Conservation (phyloP, 2,797 vertebrate genomes). For the Selene dorsalis region DNA sequence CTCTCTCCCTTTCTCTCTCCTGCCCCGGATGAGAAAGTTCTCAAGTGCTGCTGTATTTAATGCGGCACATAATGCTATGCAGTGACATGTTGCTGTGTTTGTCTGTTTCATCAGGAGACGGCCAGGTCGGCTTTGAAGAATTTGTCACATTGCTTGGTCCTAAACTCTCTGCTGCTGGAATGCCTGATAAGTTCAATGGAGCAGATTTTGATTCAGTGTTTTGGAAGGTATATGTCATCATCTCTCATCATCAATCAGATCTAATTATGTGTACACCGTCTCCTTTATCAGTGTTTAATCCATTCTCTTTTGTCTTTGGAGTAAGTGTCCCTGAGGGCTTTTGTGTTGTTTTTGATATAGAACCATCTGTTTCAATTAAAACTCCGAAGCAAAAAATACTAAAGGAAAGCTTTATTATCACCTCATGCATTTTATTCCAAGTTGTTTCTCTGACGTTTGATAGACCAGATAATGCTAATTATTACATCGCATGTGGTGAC, state of each 20-base stretch:
- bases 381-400: conserved; percentile 23
- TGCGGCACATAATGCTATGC: not conserved
- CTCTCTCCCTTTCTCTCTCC: conserved; percentile 1
- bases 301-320: conserved; percentile 6
- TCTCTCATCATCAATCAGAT: conserved; percentile 16
- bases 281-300: conserved; percentile 9
- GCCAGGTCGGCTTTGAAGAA: conserved; percentile 97
- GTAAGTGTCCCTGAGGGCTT: conserved; percentile 19
- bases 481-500: not conserved
- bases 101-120: conserved; percentile 86
- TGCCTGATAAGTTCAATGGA: conserved; percentile 95
- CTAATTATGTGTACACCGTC: not conserved
- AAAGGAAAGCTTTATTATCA: conserved; percentile 9
- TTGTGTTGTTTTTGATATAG: conserved; percentile 21
- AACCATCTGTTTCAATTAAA: conserved; percentile 50
- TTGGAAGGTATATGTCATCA: conserved; percentile 90
- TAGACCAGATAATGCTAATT: not conserved
- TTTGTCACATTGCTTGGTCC: conserved; percentile 97
- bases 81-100: conserved; percentile 21
- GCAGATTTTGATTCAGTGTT: conserved; percentile 98
- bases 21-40: not conserved
- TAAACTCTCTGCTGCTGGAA: conserved; percentile 92
- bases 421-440: conserved; percentile 10
- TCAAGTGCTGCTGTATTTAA: not conserved
- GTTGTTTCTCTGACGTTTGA: conserved; percentile 9